Evolutionary conservation across 2,113 vertebrate species (phyloP).

Genomic region (Carettochelys insculpta): DNA sequence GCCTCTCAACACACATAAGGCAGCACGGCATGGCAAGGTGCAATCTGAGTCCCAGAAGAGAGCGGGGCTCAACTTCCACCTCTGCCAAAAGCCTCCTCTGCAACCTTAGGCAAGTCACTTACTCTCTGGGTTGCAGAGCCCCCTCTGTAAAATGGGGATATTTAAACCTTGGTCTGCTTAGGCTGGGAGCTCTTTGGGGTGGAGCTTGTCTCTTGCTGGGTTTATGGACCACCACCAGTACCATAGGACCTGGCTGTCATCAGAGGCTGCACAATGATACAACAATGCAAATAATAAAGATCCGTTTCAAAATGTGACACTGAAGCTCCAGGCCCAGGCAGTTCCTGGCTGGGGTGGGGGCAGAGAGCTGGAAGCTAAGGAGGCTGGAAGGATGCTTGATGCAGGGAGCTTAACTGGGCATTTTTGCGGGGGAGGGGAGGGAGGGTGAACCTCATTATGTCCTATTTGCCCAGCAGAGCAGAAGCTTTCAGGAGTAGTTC

Average conservation of each 20-base stretch:
- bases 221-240: background rate
- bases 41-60: background rate
- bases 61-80: background rate
- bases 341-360: background rate
- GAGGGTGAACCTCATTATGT: conserved; percentile 42
- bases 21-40: background rate
- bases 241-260: background rate
- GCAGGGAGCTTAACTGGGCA: conserved; percentile 46
- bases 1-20: background rate
- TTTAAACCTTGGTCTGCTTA: background rate
- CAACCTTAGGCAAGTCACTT: background rate
- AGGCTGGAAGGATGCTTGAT: background rate
- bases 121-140: background rate
- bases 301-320: background rate
- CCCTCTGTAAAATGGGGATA: background rate
- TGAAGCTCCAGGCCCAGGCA: background rate
- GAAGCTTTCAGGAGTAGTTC: conserved; percentile 57
- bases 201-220: background rate
- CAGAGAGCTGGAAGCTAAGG: no score
- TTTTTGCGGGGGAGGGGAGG: background rate
- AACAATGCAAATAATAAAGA: background rate
- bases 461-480: conserved; percentile 16
- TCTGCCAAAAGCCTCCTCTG: background rate
- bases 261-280: background rate
- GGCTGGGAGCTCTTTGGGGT: background rate